Percentiles rank a stretch among this genome's conserved stretches.
Conservation (phyloP, 1,140 invertebrate genomes). For the Tetramorium alpestre region DNA sequence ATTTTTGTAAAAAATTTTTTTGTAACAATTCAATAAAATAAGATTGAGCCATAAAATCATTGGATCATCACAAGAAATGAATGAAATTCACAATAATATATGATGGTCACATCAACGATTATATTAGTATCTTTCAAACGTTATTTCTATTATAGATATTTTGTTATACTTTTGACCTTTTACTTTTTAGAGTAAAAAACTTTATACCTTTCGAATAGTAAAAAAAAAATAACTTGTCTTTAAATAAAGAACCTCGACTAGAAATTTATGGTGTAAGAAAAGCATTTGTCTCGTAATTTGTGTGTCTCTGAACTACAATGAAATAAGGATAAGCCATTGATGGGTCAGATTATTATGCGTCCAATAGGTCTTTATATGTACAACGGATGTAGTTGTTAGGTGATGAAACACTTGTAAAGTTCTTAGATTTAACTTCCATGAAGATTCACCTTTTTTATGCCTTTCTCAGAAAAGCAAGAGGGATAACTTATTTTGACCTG, state of each 20-base stretch:
- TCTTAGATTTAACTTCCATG: not conserved
- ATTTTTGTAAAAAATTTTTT: not conserved
- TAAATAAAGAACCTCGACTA: not conserved
- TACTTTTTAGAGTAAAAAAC: not conserved
- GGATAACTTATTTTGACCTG: constrained; percentile 4
- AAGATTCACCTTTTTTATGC: not conserved
- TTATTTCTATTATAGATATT: not conserved
- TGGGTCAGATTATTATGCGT: not conserved
- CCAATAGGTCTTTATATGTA: not conserved
- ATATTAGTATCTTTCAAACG: not conserved
- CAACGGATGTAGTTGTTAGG: not conserved
- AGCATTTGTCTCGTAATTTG: not conserved
- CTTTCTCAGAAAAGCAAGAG: not conserved
- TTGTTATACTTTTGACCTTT: no score
- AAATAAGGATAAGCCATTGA: not conserved
- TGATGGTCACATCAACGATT: not conserved
- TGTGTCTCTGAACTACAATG: not conserved
- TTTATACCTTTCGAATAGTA: not conserved
- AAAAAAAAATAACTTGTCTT: not conserved
- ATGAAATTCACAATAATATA: not conserved
- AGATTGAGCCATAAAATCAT: not conserved
- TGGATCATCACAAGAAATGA: not conserved
- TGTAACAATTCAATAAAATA: constrained; percentile 4
- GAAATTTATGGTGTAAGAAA: not conserved
- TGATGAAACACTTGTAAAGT: not conserved